Base-by-base conservation (phyloP, 1,140 invertebrate species). In the Homarus americanus region DNA sequence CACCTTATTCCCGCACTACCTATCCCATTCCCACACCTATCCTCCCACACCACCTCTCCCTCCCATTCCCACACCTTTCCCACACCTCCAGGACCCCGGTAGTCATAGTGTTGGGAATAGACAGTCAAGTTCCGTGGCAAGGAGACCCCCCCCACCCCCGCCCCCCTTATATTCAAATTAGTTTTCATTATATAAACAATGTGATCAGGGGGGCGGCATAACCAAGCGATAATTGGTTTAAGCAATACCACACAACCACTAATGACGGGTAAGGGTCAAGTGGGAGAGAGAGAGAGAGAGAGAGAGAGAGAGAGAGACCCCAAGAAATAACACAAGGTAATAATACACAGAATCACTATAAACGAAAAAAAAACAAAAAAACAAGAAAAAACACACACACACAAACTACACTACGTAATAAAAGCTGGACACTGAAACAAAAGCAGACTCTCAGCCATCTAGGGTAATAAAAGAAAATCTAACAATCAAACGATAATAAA, bases 271-370 rank as follows among this genome's bases (percentile, higher is more conserved):
- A 49, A 38, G 58, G 53, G 44, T 32, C 63, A 53, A 83, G 80
- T 66, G 49, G 66, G 80, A 83, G 49, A 83, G 53, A 66, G 49
- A 66, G 80, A 83, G 80, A 83, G 49, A 83, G 80, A 66, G 80
- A 83, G 80, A 63, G 53, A 83, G 28, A 69, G 63, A 83, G 28
- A 83, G 63, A 83, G 28, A 66, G 63, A 83, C 1, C 5, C 36
- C n/a, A 17, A 44, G n/a, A n/a, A n/a, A n/a, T n/a, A n/a, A n/a
- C n/a, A n/a, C n/a, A n/a, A n/a, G n/a, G n/a, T n/a, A n/a, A n/a
- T n/a, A n/a, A n/a, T n/a, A n/a, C n/a, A n/a, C n/a, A n/a, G n/a
- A n/a, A n/a, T n/a, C n/a, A n/a, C n/a, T n/a, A n/a, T n/a, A n/a
- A n/a, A n/a, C n/a, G n/a, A n/a, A n/a, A n/a, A n/a, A n/a, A n/a